Evolutionary conservation across 2,888 invertebrate genomes (phyloP), one percentile per base, ranked within the genome.

Genomic region (Diachrysia chrysitis): DNA sequence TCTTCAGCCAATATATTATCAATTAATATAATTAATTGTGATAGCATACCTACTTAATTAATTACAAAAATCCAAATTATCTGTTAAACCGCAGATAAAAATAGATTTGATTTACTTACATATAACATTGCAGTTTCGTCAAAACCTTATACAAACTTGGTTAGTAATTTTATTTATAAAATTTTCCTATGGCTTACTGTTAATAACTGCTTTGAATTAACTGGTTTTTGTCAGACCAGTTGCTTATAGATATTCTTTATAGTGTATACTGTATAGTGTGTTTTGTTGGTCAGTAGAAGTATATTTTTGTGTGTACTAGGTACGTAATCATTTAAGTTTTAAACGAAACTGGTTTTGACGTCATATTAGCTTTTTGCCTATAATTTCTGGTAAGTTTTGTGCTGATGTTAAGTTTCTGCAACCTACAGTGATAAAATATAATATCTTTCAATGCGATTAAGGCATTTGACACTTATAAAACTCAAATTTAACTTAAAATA

Each of bases 11-110:
- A 10, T 51, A 10, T 51, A 48, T 76, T 64, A 73, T 75, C 69
- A 23, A 23, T 16, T 42, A 7, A 7, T 29, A 54, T 56, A 56
- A 78, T 78, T 78, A 73, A 73, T 70, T 70, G 74, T 64, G 74
- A 76, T 76, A 69, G 4, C 42, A 51, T 14, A 25, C 5, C 2
- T 25, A 12, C 21, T 51, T 42, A 21, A 21, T 21, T 51, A 51
- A 78, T 55, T 55, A 59, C 46, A 32, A 23, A 58, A 59, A 42
- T n/a, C 9, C 1, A 10, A 17, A n/a, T 58, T 14, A 75, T 78
- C 78, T 25, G 35, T 57, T 63, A 42, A 46, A 37, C 25, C 57
- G 32, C 55, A 51, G 75, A 75, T 75, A 73, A 73, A 46, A n/a
- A 62, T 59, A 10, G 32, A 57, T 68, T 67, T 55, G 37, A 62